phyloP scores from a whole-genome alignment of 2,888 invertebrate species.

The Dichetophora obliterata region DNA sequence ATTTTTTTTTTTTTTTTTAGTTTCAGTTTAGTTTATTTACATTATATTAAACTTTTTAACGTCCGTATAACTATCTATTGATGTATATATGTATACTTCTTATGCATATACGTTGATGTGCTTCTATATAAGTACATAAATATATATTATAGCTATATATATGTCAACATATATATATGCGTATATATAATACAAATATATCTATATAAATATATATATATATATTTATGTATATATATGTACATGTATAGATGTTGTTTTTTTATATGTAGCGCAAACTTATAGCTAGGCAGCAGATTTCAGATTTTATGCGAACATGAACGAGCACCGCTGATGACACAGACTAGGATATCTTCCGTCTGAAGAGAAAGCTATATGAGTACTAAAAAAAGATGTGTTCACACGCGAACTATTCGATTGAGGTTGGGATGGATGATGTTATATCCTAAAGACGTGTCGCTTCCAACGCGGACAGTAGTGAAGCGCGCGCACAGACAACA shows the following conservation, averaged over 20 bases:
- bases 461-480: background rate
- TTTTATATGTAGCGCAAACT: too few species aligned
- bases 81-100: background rate
- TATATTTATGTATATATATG: background rate
- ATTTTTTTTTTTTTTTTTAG: background rate
- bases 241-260: background rate
- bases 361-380: slow-evolving; percentile 22
- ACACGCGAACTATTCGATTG: slow-evolving; percentile 14
- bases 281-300: background rate
- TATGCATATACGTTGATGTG: background rate
- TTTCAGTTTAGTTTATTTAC: background rate
- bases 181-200: background rate
- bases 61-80: background rate
- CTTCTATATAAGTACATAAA: background rate
- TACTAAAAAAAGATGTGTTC: slow-evolving; percentile 29
- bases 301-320: slow-evolving; percentile 13
- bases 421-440: background rate
- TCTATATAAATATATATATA: background rate
- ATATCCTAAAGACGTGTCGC: background rate
- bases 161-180: background rate
- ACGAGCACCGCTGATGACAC: slow-evolving; percentile 6
- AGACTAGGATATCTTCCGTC: slow-evolving; percentile 27
- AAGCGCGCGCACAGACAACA: background rate
- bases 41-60: background rate
- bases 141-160: background rate